Base-by-base conservation (phyloP, 1,140 invertebrate species). In the Homalodisca vitripennis region DNA sequence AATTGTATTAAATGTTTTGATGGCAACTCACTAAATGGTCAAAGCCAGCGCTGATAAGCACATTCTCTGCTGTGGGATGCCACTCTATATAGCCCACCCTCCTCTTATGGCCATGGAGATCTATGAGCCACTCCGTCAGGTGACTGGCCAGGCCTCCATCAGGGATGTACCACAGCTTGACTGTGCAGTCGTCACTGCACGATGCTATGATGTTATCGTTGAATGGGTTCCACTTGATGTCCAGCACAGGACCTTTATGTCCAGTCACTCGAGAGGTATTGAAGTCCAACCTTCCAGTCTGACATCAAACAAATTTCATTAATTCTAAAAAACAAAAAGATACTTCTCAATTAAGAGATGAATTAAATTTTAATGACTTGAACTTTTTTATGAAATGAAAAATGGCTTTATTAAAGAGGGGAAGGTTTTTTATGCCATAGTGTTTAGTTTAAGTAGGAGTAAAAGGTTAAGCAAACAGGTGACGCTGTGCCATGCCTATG, bases 121-220 rank as follows among this genome's bases (percentile, higher is more conserved):
- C 94, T 22, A 93, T 89, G 53, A 96, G 79, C 84, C 92, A 93
- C 47, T 97, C 92, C 0, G 87, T 91, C 26, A 96, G 78, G 77
- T 92, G 92, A 75, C 87, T 85, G 0, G 87, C 86, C 1, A 94
- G 79, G 1, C 95, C 95, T 13, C 88, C 89, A 75, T 98, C 94
- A 6, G 95, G 95, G 73, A 98, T 95, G 75, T 95, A 89, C 93
- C 93, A 94, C 73, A 94, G 76, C 81, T 93, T 93, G 84, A 93
- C 90, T 69, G 92, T 93, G 78, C 90, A 92, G 79, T 98, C 96
- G 80, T 98, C 96, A 41, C 94, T 96, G 78, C 90, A 92, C 20
- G 93, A 96, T 26, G 96, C 96, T 75, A 98, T 97, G 73, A 98
- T 87, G 80, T 98, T 94, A 81, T 98, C 95, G 78, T 95, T 94